Evolutionary conservation across 2,797 vertebrate species (phyloP), one percentile per base, ranked within the genome.

Genomic region (Euphonia xanthogaster): DNA sequence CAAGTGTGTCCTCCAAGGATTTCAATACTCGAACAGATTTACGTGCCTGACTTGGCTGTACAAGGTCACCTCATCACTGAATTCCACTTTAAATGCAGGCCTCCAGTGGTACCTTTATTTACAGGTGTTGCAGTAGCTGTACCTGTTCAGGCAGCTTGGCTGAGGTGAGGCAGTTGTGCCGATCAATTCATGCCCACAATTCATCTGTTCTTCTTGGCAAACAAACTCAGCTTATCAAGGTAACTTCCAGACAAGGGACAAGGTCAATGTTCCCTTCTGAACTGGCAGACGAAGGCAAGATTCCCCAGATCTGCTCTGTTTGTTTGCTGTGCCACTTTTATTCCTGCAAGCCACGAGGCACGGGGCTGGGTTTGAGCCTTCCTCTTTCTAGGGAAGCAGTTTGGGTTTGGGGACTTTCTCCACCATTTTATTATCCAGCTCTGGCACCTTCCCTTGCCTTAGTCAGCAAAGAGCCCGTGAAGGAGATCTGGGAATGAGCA

Each of bases 351-450:
- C 40, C 54, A n/a, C 13, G 18, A 25, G 68, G 48, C 31, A 75
- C 12, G 83, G 17, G 4, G 27, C 54, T 50, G 30, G 45, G 7
- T 60, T 33, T n/a, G 61, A 75, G 65, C 51, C 1, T 18, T 33
- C 23, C n/a, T 35, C 50, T 20, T 20, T 37, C 39, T 31, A 40
- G 70, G 37, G 71, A 35, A 33, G 23, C 25, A 47, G 1, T 31
- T 71, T 60, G 68, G 21, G 5, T 51, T 10, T 65, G 55, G 28
- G 58, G 44, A 15, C 47, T 39, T n/a, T 15, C 15, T 33, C 12
- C 14, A 6, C 6, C 1, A 0, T 13, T 65, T 53, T 7, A 0
- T 42, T 7, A 17, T 14, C 60, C 27, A 47, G 3, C 19, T 74
- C 27, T 25, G 74, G 27, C 30, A 3, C 24, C 2, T 82, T 39